phyloP scores from a whole-genome alignment of 1,140 invertebrate genomes.

The Bombus fervidus region DNA sequence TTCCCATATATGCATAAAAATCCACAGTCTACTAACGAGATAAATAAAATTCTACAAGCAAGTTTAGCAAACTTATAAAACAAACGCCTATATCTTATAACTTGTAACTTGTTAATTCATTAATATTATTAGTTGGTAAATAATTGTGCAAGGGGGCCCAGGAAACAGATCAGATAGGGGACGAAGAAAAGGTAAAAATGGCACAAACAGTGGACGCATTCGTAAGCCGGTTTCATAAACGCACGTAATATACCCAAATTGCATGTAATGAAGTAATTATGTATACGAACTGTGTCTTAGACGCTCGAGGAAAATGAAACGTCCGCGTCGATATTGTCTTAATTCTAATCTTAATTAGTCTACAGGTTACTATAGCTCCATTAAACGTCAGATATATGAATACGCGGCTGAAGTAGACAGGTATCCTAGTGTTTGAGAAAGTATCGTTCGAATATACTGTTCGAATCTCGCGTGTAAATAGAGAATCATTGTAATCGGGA shows the following conservation, averaged over 20 bases:
- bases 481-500: not conserved
- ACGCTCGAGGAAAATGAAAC: constrained; percentile 1
- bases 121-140: not conserved
- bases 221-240: constrained; percentile 67
- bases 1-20: too few relatives aligned
- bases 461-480: not conserved
- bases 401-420: not conserved
- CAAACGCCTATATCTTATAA: too few relatives aligned
- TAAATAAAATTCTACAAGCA: not conserved
- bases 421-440: constrained; percentile 6
- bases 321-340: constrained; percentile 40
- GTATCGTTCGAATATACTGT: not conserved
- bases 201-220: constrained; percentile 68
- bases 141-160: constrained; percentile 7
- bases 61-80: not conserved
- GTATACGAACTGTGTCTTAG: not conserved
- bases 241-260: constrained; percentile 48
- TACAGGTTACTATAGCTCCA: constrained; percentile 38
- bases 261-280: not conserved
- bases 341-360: constrained; percentile 44
- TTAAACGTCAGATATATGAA: constrained; percentile 36
- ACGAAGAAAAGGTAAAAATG: constrained; percentile 49
- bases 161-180: constrained; percentile 57
- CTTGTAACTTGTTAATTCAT: too few relatives aligned
- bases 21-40: too few relatives aligned